Base-by-base conservation (phyloP, 2,113 vertebrate species). In the Mionectes macconnelli region DNA sequence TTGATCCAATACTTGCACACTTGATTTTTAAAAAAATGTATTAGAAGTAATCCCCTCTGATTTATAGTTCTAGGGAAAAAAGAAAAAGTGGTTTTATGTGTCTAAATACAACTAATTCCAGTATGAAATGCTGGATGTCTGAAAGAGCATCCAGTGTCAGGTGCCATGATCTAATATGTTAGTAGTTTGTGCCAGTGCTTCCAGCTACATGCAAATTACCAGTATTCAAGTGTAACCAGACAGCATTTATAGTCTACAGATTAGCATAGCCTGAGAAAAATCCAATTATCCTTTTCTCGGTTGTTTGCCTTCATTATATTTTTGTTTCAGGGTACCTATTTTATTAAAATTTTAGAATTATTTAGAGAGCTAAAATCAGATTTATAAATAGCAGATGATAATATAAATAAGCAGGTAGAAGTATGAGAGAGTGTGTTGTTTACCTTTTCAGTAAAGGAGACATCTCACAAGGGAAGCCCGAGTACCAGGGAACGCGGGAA, bases 201-300 rank as follows among this genome's bases (percentile, higher is more conserved):
- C 45, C 76, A 97, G 94, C 90, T 93, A 96, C 91, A 91, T 96
- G 93, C 94, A 97, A 96, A 96, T 96, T 94, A 93, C 74, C 90
- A 94, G 84, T 96, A 93, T 94, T 97, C 92, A 96, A 95, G 93
- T 96, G 95, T 89, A 97, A 95, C 94, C 90, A 96, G 88, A 82
- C 74, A 93, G 49, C 72, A 74, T 90, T 97, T 97, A 94, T 82
- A 96, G 95, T 94, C 68, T 93, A 68, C 87, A 95, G 94, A 97
- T 97, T 95, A 97, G 93, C 95, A 82, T 87, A 95, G 85, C 85
- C 80, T 63, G 76, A 94, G 90, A 97, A 90, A 95, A 95, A 97
- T 95, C 94, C 94, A 97, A 96, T 97, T 97, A 97, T 94, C 64
- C 67, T 78, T 94, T 95, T 72, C 85, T 92, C 92, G 93, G 59